These are phyloP conservation scores for Keiferia lycopersicella DNA, from an alignment of 2,888 invertebrate species.

Conservation along the genomic window DNA sequence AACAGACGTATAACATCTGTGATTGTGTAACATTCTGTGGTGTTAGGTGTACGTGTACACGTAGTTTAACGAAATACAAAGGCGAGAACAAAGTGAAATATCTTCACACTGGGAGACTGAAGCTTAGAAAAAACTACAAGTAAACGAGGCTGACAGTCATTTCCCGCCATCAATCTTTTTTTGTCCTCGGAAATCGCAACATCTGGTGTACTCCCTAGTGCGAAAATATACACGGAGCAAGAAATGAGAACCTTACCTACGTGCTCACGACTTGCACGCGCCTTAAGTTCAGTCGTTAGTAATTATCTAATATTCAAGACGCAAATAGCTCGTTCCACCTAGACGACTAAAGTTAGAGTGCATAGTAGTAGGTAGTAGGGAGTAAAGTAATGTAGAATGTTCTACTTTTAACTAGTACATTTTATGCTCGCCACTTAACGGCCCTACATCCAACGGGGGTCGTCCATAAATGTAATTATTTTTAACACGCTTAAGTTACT, in stretches of 20 bases:
- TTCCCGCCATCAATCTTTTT: conserved; percentile 72
- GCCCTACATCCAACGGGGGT: conserved; percentile 39
- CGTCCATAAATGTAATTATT: conserved; percentile 54
- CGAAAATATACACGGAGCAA: conserved; percentile 41
- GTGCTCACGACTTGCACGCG: conserved; percentile 40
- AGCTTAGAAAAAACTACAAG: conserved; percentile 61
- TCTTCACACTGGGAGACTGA: conserved; percentile 38
- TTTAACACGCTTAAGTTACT: conserved; percentile 47
- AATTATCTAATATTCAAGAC: conserved; percentile 18
- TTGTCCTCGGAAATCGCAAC: conserved; percentile 70
- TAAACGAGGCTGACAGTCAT: conserved; percentile 66
- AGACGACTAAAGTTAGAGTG: conserved; percentile 2
- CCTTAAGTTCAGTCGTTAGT: conserved; percentile 37
- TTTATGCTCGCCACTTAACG: conserved; percentile 16
- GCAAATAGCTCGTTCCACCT: conserved; percentile 15
- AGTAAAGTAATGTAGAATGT: conserved; percentile 9
- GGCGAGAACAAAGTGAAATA: conserved; percentile 36
- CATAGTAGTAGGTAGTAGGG: background rate
- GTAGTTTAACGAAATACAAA: conserved; percentile 26
- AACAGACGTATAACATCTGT: conserved; percentile 18
- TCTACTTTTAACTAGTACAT: conserved; percentile 15
- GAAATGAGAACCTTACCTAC: background rate
- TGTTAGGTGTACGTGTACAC: conserved; percentile 2
- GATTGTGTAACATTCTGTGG: conserved; percentile 15
- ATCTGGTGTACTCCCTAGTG: conserved; percentile 56